Percentiles rank a stretch among this genome's conserved stretches.
phyloP scores from a whole-genome alignment of 2,888 invertebrate species.

The Polyommatus iphigenia region DNA sequence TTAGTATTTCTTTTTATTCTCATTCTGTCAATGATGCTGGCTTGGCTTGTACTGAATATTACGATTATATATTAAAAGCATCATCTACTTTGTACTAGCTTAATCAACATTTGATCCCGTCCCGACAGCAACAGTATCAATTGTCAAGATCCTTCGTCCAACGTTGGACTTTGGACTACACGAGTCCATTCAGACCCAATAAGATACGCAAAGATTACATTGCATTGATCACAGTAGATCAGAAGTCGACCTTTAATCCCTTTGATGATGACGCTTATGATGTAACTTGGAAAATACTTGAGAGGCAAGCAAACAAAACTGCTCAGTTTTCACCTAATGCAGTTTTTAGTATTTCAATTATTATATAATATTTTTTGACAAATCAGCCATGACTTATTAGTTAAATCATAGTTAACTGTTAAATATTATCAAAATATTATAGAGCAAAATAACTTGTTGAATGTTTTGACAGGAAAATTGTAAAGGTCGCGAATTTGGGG shows the following conservation, averaged over 20 bases:
- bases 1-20: background rate
- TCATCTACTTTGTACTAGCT: background rate
- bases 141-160: constrained; percentile 33
- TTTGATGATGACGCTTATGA: background rate
- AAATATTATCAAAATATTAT: no score
- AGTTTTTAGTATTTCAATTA: background rate
- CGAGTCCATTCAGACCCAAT: background rate
- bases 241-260: background rate
- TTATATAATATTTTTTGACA: no score
- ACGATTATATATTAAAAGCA: background rate
- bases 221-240: background rate
- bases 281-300: background rate
- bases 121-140: background rate
- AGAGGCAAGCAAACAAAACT: background rate
- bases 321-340: background rate
- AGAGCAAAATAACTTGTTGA: background rate
- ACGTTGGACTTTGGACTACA: constrained; percentile 31
- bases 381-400: no score
- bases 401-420: no score
- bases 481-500: background rate
- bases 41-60: background rate
- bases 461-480: background rate
- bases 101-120: background rate
- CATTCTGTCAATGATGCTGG: background rate
- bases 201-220: background rate